Conservation (phyloP, 1,140 invertebrate species). For the Apocrypta bakeri region DNA sequence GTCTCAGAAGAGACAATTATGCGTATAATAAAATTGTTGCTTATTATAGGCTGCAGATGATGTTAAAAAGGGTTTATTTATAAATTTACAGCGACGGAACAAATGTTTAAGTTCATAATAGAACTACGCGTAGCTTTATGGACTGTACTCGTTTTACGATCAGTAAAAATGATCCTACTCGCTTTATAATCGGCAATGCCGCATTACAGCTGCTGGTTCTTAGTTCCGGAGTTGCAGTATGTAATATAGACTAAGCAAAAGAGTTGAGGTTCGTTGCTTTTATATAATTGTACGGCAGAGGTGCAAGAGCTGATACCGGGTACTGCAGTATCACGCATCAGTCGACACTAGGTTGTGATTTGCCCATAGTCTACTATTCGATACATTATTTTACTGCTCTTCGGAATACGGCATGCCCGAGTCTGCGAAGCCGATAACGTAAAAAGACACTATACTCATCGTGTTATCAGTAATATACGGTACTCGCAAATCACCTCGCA, state of each 20-base stretch:
- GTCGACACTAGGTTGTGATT: not conserved
- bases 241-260: no score
- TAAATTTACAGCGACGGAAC: not conserved
- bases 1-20: not conserved
- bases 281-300: not conserved
- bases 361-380: not conserved
- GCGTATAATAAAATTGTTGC: not conserved
- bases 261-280: not conserved
- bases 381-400: no score
- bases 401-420: not conserved
- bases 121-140: not conserved
- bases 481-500: no score
- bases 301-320: not conserved
- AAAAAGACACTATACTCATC: no score
- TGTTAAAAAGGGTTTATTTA: conserved; percentile 3
- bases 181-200: not conserved
- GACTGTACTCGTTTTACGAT: not conserved
- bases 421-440: no score
- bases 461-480: no score
- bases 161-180: not conserved
- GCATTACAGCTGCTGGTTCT: no score
- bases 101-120: not conserved
- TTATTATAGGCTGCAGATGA: not conserved
- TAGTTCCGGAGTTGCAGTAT: no score
- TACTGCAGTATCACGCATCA: not conserved